Percentiles rank a stretch among this genome's conserved stretches.
Evolutionary conservation across 37 sponge, comb jelly and placozoan species (phyloP).

Genomic region (Haliclona indistincta): DNA sequence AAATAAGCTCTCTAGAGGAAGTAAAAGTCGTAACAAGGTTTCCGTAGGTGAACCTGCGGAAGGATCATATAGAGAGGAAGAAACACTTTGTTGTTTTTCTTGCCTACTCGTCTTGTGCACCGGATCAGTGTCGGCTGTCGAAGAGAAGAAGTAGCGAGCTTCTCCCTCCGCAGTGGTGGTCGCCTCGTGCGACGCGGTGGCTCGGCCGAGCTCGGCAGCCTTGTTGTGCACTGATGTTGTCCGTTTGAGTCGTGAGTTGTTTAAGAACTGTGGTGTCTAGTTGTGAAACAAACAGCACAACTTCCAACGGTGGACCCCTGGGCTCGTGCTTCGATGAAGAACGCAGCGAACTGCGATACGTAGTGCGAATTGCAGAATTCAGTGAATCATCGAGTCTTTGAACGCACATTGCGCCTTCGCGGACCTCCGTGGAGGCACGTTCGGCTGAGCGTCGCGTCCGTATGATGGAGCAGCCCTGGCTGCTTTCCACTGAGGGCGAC

Average conservation of each 20-base stretch:
- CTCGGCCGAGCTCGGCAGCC: constrained; percentile 36
- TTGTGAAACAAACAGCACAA: constrained; percentile 37
- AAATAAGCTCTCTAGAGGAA: no score
- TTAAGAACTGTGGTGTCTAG: neutral
- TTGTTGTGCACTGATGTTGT: constrained; percentile 4
- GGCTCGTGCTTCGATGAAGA: constrained; percentile 91
- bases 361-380: constrained; percentile 93
- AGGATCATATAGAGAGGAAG: neutral
- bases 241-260: neutral
- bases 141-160: constrained; percentile 12
- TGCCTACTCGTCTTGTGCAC: no score
- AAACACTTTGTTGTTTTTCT: neutral
- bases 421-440: constrained; percentile 41
- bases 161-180: neutral
- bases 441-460: constrained; percentile 72
- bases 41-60: constrained; percentile 74
- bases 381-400: constrained; percentile 91
- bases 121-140: constrained; percentile 22
- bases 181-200: constrained; percentile 14
- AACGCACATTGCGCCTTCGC: constrained; percentile 81
- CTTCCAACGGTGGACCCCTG: constrained; percentile 85
- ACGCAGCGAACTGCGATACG: constrained; percentile 82
- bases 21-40: constrained; percentile 93
- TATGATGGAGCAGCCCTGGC: neutral
- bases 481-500: neutral